Evolutionary conservation across 1,140 invertebrate genomes (phyloP).

Genomic region (Bemisia tabaci): DNA sequence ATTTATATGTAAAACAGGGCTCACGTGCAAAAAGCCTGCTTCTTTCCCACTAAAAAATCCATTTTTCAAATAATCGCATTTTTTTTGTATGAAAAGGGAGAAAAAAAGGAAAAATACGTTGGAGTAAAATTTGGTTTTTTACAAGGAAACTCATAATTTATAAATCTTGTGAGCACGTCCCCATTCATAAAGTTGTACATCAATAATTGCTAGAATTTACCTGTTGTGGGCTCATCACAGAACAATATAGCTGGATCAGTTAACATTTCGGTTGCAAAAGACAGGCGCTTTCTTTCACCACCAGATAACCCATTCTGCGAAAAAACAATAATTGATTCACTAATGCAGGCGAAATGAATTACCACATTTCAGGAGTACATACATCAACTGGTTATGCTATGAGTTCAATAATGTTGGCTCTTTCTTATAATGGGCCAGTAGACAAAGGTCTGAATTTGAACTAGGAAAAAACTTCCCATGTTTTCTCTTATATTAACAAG

Average conservation of each 20-base stretch:
- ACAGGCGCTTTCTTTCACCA: constrained; percentile 81
- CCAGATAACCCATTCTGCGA: constrained; percentile 63
- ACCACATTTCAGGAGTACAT: constrained; percentile 1
- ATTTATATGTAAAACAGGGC: too few relatives aligned
- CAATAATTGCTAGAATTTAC: too few relatives aligned
- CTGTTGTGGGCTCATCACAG: constrained; percentile 91
- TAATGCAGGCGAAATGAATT: background rate
- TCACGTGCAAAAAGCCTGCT: too few relatives aligned
- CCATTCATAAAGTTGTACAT: too few relatives aligned
- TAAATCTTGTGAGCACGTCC: too few relatives aligned
- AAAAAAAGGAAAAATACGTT: too few relatives aligned
- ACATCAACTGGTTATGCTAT: background rate
- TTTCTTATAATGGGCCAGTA: background rate
- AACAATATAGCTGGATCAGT: constrained; percentile 86
- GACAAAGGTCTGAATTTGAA: background rate
- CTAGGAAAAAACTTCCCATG: background rate
- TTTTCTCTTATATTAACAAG: too few relatives aligned
- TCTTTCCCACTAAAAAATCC: too few relatives aligned
- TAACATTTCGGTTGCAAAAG: constrained; percentile 84
- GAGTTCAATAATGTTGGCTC: background rate
- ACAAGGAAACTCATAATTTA: too few relatives aligned
- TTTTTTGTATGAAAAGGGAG: too few relatives aligned
- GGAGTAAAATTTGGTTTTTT: too few relatives aligned
- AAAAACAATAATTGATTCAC: constrained; percentile 9
- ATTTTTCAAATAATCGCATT: too few relatives aligned